phyloP scores from a whole-genome alignment of 2,797 vertebrate species.

The Onychomys arenicola region DNA sequence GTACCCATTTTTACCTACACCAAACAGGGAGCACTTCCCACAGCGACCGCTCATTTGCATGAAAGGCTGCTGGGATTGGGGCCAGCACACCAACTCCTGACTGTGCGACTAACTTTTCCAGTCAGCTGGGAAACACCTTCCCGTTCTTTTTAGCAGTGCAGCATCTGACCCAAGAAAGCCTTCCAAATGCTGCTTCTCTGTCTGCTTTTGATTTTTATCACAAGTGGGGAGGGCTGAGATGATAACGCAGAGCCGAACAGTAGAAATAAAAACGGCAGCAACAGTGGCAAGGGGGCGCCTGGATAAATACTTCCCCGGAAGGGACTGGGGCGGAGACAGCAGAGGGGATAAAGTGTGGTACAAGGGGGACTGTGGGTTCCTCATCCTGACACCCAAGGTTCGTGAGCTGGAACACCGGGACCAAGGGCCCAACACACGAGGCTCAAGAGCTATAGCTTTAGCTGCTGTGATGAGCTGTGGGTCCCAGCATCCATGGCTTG shows the following conservation, averaged over 20 bases:
- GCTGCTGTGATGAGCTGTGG: background rate
- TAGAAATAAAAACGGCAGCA: background rate
- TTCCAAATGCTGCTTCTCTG: background rate
- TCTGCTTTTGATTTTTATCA: background rate
- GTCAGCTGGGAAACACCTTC: background rate
- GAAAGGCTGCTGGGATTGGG: too few relatives aligned
- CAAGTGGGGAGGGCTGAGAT: background rate
- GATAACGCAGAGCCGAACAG: too few relatives aligned
- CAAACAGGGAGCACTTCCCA: background rate
- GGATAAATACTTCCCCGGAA: background rate
- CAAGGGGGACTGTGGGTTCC: background rate
- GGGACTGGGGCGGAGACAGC: background rate
- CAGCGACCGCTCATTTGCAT: too few relatives aligned
- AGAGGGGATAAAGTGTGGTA: background rate
- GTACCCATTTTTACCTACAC: background rate
- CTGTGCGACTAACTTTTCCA: too few relatives aligned
- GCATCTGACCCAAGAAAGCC: background rate
- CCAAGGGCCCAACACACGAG: background rate
- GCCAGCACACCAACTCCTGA: too few relatives aligned
- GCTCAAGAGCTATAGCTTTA: background rate
- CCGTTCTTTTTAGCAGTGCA: too few relatives aligned
- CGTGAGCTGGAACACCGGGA: too few relatives aligned
- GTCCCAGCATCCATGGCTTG: background rate
- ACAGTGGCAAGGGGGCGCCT: background rate
- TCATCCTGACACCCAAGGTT: background rate